Conservation (phyloP, 2,113 vertebrate genomes). For the Ovis aries region DNA sequence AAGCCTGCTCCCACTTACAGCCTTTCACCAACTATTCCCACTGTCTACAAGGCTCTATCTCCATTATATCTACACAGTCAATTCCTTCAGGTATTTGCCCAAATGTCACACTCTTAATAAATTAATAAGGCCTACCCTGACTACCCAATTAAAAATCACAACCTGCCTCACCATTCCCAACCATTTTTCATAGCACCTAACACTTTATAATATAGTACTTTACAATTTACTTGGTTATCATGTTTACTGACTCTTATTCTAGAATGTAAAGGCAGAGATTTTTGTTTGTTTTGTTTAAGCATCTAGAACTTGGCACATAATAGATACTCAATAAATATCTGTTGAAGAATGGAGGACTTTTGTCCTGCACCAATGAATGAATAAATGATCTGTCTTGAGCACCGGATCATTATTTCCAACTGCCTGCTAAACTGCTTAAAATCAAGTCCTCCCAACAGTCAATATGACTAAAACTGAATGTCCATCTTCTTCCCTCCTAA, state of each 20-base stretch:
- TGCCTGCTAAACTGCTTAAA: not conserved
- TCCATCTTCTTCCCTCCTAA: not conserved
- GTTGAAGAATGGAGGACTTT: not conserved
- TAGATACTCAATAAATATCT: not conserved
- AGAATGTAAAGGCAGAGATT: not conserved
- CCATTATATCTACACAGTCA: not conserved
- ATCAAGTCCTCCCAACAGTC: not conserved
- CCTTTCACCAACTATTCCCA: not conserved
- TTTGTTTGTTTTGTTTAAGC: constrained; percentile 1
- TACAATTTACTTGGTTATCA: not conserved
- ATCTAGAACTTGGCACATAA: not conserved
- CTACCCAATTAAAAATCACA: not conserved
- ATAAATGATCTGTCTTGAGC: not conserved
- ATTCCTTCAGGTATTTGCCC: not conserved
- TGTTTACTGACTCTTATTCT: not conserved
- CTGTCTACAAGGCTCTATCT: not conserved
- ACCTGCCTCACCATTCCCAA: not conserved
- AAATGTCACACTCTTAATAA: constrained; percentile 13
- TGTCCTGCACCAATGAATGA: not conserved
- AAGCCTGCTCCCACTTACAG: not conserved
- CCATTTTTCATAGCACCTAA: not conserved
- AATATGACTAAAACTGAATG: not conserved
- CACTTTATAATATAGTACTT: not conserved
- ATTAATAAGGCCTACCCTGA: not conserved
- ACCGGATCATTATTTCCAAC: not conserved